A percentile compares a stretch with the other conserved stretches of the same genome.
Evolutionary conservation across 2,113 vertebrate species (phyloP).

Genomic region (Sinocyclocheilus anshuiensis): DNA sequence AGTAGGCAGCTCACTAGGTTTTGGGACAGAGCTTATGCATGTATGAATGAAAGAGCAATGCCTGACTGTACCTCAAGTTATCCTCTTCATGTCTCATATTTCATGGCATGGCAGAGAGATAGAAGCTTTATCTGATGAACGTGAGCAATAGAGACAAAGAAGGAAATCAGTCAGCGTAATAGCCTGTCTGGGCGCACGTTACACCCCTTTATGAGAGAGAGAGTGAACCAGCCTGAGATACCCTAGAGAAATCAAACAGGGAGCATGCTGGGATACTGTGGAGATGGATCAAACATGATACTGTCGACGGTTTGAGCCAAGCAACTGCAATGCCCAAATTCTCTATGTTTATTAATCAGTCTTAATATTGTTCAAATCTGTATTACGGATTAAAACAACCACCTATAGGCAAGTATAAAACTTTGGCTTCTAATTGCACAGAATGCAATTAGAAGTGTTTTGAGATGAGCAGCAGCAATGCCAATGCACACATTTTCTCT

Average conservation of each 20-base stretch:
- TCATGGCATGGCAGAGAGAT: not conserved
- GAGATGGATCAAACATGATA: conserved; percentile 7
- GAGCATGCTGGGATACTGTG: conserved; percentile 19
- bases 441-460: not conserved
- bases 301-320: not conserved
- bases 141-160: conserved; percentile 12
- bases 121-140: conserved; percentile 39
- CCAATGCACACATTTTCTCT: not conserved
- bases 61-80: conserved; percentile 4
- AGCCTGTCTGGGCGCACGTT: not conserved
- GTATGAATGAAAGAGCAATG: not conserved
- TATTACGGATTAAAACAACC: not conserved
- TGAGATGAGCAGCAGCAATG: not conserved
- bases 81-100: conserved; percentile 13
- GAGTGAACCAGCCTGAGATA: not conserved
- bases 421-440: not conserved
- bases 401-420: not conserved
- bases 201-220: not conserved
- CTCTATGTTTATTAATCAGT: not conserved
- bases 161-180: not conserved
- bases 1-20: not conserved
- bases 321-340: not conserved
- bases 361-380: not conserved
- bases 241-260: conserved; percentile 17
- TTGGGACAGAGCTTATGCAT: not conserved